A percentile compares a stretch with the other conserved stretches of the same genome.
These are phyloP conservation scores for Meleagris gallopavo DNA, from an alignment of 2,113 vertebrate genomes.

Conservation along the genomic window DNA sequence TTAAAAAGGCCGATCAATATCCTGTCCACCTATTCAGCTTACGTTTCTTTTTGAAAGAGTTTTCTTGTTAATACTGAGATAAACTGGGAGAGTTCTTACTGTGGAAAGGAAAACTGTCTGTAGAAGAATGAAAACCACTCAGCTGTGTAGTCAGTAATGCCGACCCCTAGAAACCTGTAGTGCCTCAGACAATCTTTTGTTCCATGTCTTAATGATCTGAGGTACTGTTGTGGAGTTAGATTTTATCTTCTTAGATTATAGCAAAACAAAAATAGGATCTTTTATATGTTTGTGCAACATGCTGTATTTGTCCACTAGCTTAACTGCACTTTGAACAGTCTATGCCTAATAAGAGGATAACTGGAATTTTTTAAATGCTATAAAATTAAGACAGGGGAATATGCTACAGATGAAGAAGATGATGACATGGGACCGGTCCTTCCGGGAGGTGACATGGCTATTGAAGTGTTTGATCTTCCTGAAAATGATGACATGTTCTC, in stretches of 20 bases:
- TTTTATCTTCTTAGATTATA: neutral
- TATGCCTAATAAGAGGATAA: slow-evolving; percentile 43
- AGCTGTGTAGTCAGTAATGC: neutral
- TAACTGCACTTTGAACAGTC: neutral
- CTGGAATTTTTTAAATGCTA: slow-evolving; percentile 59
- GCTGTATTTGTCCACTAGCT: neutral
- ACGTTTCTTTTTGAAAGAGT: neutral
- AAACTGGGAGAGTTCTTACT: neutral
- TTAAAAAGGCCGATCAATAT: neutral
- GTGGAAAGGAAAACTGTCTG: neutral
- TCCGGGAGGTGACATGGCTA: slow-evolving; percentile 87
- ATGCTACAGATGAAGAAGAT: slow-evolving; percentile 96
- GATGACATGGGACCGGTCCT: slow-evolving; percentile 84
- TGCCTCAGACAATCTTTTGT: neutral
- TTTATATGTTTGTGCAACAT: neutral
- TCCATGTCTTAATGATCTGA: neutral
- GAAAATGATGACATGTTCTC: slow-evolving; percentile 95
- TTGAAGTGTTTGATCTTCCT: slow-evolving; percentile 96
- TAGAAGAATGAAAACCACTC: neutral
- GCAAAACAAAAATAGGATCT: neutral
- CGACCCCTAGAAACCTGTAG: neutral
- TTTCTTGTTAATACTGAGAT: neutral
- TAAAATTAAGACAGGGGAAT: slow-evolving; percentile 92
- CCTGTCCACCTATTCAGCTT: neutral
- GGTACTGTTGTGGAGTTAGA: neutral